Evolutionary conservation across 2,888 invertebrate genomes (phyloP).

Genomic region (Arge pagana): DNA sequence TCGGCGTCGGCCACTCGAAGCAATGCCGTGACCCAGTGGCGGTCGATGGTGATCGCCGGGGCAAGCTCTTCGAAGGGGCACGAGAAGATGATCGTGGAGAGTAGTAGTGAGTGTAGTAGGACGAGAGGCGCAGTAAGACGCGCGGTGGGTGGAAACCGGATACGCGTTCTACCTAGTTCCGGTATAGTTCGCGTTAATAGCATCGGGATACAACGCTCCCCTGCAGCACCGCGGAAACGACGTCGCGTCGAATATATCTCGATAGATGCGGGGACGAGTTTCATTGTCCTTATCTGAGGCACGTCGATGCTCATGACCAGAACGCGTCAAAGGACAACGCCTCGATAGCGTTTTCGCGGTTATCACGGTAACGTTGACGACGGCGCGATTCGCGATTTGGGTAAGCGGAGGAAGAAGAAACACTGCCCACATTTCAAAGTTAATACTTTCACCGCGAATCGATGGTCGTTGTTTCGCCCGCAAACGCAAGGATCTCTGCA

Average conservation of each 20-base stretch:
- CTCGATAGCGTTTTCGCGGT: too few relatives aligned
- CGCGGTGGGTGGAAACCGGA: constrained; percentile 47
- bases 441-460: too few relatives aligned
- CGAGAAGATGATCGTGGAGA: constrained; percentile 22
- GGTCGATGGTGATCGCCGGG: constrained; percentile 18
- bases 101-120: constrained; percentile 3
- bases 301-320: constrained; percentile 11
- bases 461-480: too few relatives aligned
- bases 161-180: constrained; percentile 53
- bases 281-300: constrained; percentile 20
- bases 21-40: constrained; percentile 19
- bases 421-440: too few relatives aligned
- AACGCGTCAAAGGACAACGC: constrained; percentile 8
- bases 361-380: too few relatives aligned
- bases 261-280: constrained; percentile 20
- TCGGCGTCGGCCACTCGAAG: constrained; percentile 42
- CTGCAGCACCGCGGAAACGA: constrained; percentile 26
- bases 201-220: constrained; percentile 47
- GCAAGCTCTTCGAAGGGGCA: constrained; percentile 28
- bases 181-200: constrained; percentile 56
- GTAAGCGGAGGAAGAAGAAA: too few relatives aligned
- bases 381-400: too few relatives aligned
- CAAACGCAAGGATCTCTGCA: too few relatives aligned
- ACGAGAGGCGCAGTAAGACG: constrained; percentile 26
- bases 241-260: constrained; percentile 17